A percentile compares a stretch with the other conserved stretches of the same genome.
Evolutionary conservation across 2,797 vertebrate genomes (phyloP).

Genomic region (Meriones psammophilus): DNA sequence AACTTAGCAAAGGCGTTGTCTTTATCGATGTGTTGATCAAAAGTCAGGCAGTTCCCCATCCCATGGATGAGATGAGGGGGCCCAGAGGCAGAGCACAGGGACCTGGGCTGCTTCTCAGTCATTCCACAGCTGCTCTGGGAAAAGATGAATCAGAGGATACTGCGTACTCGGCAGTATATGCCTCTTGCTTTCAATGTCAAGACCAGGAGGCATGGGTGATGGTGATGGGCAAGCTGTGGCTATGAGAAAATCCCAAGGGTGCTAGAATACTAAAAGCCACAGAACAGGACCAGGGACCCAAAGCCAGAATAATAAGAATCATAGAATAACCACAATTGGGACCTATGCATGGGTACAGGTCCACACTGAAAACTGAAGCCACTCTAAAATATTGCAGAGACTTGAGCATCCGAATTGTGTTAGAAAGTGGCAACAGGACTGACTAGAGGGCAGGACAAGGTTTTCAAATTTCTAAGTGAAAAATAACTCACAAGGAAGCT

Average conservation of each 20-base stretch:
- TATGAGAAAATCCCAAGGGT: neutral
- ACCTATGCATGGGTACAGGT: neutral
- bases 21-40: neutral
- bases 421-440: neutral
- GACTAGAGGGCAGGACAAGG: neutral
- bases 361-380: neutral
- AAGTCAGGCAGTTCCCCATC: neutral
- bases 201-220: neutral
- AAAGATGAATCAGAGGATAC: neutral
- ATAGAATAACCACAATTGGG: neutral
- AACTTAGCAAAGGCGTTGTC: neutral
- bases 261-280: neutral
- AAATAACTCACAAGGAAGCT: slow-evolving; percentile 25
- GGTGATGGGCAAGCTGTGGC: neutral
- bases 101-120: neutral
- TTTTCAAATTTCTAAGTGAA: slow-evolving; percentile 34
- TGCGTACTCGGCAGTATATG: neutral
- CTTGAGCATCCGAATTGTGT: neutral
- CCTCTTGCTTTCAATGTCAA: neutral
- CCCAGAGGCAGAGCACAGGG: neutral
- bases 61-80: neutral
- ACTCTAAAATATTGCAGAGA: neutral
- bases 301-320: neutral
- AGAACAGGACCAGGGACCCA: neutral
- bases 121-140: neutral